Base-by-base conservation (phyloP, 2,113 vertebrate genomes). In the Macrotis lagotis region DNA sequence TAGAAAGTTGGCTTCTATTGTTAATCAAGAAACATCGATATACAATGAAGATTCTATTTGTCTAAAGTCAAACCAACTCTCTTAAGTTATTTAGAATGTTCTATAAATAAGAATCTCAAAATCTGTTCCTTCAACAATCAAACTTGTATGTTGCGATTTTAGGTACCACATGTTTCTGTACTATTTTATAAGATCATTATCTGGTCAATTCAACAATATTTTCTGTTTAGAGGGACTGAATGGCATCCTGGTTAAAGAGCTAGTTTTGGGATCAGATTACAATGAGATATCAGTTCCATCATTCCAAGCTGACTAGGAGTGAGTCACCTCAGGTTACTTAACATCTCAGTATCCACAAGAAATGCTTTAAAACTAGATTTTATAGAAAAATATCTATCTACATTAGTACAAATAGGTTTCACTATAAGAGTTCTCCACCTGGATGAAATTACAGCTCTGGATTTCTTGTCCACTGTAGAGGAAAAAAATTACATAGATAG, bases 11-110 rank as follows among this genome's bases (percentile, higher is more conserved):
- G 96, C 98, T 98, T 98, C 97, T 97, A 98, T 96, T 97, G 96
- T 98, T 98, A 98, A 98, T 98, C 96, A 96, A 97, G 97, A 98
- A 97, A 98, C 97, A 96, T 95, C 96, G 97, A 98, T 98, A 93
- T 93, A 97, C 98, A 97, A 90, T 96, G 91, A 97, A 98, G 97
- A 98, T 94, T 96, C 37, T 89, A 50, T 94, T 48, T 98, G 97
- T 98, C 98, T 98, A 98, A 98, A 97, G 96, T 52, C 74, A 96
- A 97, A 88, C 16, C 4, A 96, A 48, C 52, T 98, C 55, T 97
- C 66, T 92, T 19, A 91, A 50, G 66, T 96, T 49, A 3, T 92
- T 91, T 25, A 31, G 48, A 90, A 55, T 19, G 95, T 52, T 92
- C 94, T 83, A 16, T 74, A 51, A n/a, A 52, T 50, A 90, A 94